Evolutionary conservation across 1,140 invertebrate genomes (phyloP), one percentile per base, ranked within the genome.

Genomic region (Drosophila yakuba): DNA sequence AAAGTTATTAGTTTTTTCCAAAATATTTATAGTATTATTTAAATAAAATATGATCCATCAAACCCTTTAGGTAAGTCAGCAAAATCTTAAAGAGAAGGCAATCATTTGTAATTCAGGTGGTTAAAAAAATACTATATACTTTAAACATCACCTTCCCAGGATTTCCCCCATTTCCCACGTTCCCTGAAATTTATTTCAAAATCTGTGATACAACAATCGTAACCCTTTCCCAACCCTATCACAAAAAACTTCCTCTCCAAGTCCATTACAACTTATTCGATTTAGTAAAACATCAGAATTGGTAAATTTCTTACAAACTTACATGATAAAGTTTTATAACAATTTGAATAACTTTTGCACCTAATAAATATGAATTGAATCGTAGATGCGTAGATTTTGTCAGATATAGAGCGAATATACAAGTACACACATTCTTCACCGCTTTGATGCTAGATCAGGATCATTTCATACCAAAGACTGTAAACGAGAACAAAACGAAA

Each of bases 201-300:
- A 89, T 80, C 84, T 88, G 84, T 88, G 84, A 88, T 88, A 88
- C 74, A 86, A 88, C 51, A 71, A 80, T 60, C 61, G 57, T 35
- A 15, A 51, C 36, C 64, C 62, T 52, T 54, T 55, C 68, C 67
- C 78, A 56, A 48, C 41, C 52, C 17, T 28, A 36, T 15, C 35
- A 41, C 10, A 59, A 41, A 43, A 25, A 35, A 7, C 12, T 4
- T 45, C 35, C 39, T 10, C 7, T 35, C 38, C 23, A 50, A 45
- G 36, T 57, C 59, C 51, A 56, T 62, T 44, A 43, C 57, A 71
- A 69, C 67, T 64, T 28, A 71, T 71, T 73, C 47, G 32, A 23
- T 32, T 32, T 32, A 39, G 4, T 32, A 52, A 47, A 52, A 25
- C 59, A 43, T 47, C 45, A 66, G 23, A 68, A 63, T 68, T 44